Percentiles rank a stretch among this genome's conserved stretches.
These are phyloP conservation scores for Tyria jacobaeae DNA, from an alignment of 2,888 invertebrate genomes.

Conservation along the genomic window DNA sequence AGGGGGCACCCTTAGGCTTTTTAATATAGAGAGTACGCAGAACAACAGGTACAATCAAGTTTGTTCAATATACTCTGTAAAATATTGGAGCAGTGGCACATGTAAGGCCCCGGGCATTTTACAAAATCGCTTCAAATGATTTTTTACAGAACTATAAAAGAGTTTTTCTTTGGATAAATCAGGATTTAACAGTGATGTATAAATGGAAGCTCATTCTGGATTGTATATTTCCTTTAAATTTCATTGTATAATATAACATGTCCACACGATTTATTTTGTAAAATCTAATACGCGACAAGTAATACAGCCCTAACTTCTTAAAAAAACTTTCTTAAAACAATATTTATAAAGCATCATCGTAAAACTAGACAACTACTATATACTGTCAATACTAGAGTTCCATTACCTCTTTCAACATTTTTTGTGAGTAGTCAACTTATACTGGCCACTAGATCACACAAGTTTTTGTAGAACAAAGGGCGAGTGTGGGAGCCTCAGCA, in stretches of 20 bases:
- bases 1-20: background rate
- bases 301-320: too few species aligned
- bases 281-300: too few species aligned
- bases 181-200: background rate
- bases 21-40: background rate
- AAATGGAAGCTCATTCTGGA: too few species aligned
- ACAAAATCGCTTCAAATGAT: background rate
- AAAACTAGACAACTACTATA: background rate
- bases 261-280: too few species aligned
- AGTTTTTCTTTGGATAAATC: background rate
- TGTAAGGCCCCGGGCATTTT: background rate
- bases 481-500: slow-evolving; percentile 33
- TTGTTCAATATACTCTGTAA: background rate
- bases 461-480: slow-evolving; percentile 39
- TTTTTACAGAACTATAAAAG: background rate
- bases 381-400: background rate
- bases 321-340: too few species aligned
- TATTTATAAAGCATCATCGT: background rate
- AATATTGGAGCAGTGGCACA: background rate
- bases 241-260: too few species aligned
- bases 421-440: background rate
- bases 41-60: background rate
- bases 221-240: too few species aligned
- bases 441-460: slow-evolving; percentile 20
- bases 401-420: background rate